Evolutionary conservation across 2,113 vertebrate species (phyloP).

Genomic region (Callocephalon fimbriatum): DNA sequence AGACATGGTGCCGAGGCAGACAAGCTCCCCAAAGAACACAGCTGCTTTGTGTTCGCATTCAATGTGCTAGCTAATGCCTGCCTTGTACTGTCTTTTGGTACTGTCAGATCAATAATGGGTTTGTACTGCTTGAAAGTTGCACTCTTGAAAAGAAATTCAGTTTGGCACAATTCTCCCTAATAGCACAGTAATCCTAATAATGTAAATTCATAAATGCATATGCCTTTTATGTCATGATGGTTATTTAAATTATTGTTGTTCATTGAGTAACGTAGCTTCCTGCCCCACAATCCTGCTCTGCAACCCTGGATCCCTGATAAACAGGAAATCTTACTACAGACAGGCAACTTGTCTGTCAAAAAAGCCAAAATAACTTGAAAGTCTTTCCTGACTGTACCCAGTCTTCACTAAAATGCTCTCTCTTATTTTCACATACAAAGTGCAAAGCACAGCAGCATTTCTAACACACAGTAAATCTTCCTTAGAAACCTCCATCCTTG

Average conservation of each 20-base stretch:
- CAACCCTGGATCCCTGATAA: not conserved
- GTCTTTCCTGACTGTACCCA: not conserved
- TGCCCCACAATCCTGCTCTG: not conserved
- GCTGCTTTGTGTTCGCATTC: not conserved
- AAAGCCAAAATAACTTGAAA: not conserved
- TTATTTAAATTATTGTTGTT: not conserved
- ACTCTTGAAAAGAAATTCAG: not conserved
- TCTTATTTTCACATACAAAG: not conserved
- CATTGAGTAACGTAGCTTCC: not conserved
- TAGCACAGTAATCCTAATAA: not conserved
- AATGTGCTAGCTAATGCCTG: not conserved
- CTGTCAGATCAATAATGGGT: not conserved
- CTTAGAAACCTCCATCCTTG: not conserved
- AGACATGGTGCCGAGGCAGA: not conserved
- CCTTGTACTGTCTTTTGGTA: not conserved
- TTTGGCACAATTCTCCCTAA: not conserved
- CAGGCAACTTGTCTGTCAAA: not conserved
- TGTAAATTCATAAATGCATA: not conserved
- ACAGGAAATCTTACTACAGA: not conserved
- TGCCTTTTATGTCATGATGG: not conserved
- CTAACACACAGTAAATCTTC: not conserved
- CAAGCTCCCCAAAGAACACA: not conserved
- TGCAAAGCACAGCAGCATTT: not conserved
- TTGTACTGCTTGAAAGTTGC: not conserved
- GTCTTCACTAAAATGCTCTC: not conserved